A percentile compares a stretch with the other conserved stretches of the same genome.
Evolutionary conservation across 2,888 invertebrate genomes (phyloP).

Genomic region (Rhamphomyia laevipes): DNA sequence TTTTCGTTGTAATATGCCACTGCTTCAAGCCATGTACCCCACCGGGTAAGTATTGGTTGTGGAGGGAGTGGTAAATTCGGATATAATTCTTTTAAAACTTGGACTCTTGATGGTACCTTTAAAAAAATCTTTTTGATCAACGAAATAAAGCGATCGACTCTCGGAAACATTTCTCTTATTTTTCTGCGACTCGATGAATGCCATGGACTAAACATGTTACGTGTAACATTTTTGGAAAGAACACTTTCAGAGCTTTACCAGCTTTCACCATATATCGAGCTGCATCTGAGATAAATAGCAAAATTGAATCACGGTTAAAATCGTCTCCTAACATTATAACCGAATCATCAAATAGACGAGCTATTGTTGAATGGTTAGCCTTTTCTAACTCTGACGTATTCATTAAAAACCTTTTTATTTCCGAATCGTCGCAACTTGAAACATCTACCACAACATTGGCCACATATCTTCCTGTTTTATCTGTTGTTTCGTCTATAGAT

Average conservation of each 20-base stretch:
- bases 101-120: conserved; percentile 19
- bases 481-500: neutral
- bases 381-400: neutral
- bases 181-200: conserved; percentile 21
- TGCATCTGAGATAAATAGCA: conserved; percentile 6
- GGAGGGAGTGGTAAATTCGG: conserved; percentile 18
- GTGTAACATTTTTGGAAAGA: conserved; percentile 21
- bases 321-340: conserved; percentile 1
- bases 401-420: neutral
- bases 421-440: neutral
- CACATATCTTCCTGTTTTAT: neutral
- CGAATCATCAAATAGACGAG: neutral
- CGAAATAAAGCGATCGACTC: conserved; percentile 13
- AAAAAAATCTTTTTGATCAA: conserved; percentile 22
- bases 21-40: conserved; percentile 25
- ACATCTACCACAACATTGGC: neutral
- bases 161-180: conserved; percentile 10
- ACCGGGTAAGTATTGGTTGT: conserved; percentile 23
- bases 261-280: conserved; percentile 19
- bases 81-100: conserved; percentile 16
- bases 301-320: neutral
- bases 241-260: conserved; percentile 15
- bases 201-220: conserved; percentile 24
- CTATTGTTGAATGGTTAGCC: conserved; percentile 3
- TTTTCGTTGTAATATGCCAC: conserved; percentile 19